Evolutionary conservation across 2,888 invertebrate genomes (phyloP), one percentile per base, ranked within the genome.

Genomic region (Amphimallon solstitiale): DNA sequence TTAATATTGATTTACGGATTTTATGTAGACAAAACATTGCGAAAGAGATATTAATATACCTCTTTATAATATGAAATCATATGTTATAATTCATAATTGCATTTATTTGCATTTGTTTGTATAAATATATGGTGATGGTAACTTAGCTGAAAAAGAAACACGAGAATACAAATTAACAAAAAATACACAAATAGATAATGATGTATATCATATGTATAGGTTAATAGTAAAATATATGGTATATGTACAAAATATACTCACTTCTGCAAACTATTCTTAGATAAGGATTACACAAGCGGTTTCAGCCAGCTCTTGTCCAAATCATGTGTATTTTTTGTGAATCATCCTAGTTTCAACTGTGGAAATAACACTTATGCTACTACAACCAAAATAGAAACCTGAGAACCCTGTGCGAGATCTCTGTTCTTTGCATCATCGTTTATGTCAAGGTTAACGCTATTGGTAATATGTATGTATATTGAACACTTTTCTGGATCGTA

Each of bases 341-440:
- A 59, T 59, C 56, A 54, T 40, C 54, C 29, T 43, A 59, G 43
- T 34, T 43, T 59, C n/a, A 29, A 59, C 43, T 43, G 49, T 65
- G 64, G 64, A 65, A 65, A 65, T 65, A 56, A 65, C 64, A 49
- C 56, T 65, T 65, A 59, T 46, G 59, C 59, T 46, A 14, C 48
- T 35, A 15, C 29, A 65, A 65, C 64, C 49, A 38, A 65, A 65
- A 65, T 65, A 65, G 64, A 65, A 56, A 56, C 40, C 10, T n/a
- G 56, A 59, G 43, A 59, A 29, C 56, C 10, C 43, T 43, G 56
- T 38, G 54, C 10, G 29, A n/a, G 12, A 15, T 19, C n/a, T 17
- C 10, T 23, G 23, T 23, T 56, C 29, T 59, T 59, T 34, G 43
- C 43, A 19, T 43, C 15, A 15, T 29, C 29, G 56, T 23, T 15